These are phyloP conservation scores for Centropus unirufus DNA, from an alignment of 2,113 vertebrate genomes.

Conservation along the genomic window DNA sequence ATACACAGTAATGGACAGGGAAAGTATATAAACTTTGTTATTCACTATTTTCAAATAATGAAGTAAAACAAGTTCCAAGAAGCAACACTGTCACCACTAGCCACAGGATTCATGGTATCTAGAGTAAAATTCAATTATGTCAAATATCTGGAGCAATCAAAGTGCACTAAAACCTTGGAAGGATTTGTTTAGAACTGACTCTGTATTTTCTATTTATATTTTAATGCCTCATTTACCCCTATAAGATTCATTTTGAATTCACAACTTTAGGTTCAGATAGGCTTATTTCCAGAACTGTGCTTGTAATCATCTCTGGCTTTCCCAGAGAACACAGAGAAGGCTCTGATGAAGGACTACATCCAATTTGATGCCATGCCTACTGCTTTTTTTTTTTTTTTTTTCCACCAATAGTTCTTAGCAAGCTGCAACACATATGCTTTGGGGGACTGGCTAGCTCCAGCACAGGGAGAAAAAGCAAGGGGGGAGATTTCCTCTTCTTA, in stretches of 20 bases:
- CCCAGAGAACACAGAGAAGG: conserved; percentile 29
- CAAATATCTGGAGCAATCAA: conserved; percentile 58
- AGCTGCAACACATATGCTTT: background rate
- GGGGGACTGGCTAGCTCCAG: background rate
- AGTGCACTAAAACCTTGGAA: conserved; percentile 48
- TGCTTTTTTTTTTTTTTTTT: conserved; percentile 46
- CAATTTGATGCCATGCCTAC: background rate
- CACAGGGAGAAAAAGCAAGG: accelerated
- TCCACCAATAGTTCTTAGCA: background rate
- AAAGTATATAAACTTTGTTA: conserved; percentile 40
- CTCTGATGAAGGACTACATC: conserved; percentile 6
- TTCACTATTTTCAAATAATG: conserved; percentile 24
- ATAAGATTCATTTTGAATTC: conserved; percentile 65
- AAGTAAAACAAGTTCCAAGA: conserved; percentile 50
- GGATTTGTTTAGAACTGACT: conserved; percentile 62
- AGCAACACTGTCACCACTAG: conserved; percentile 53
- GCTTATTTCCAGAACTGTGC: conserved; percentile 32
- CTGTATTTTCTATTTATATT: conserved; percentile 67
- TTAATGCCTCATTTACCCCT: conserved; percentile 50
- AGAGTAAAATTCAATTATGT: conserved; percentile 64
- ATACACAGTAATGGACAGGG: conserved; percentile 53
- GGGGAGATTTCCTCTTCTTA: background rate
- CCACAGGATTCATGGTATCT: conserved; percentile 38
- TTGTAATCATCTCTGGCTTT: conserved; percentile 50
- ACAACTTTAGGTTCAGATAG: conserved; percentile 17